Conservation (phyloP, 2,888 invertebrate species). For the Calephelis perditalis region DNA sequence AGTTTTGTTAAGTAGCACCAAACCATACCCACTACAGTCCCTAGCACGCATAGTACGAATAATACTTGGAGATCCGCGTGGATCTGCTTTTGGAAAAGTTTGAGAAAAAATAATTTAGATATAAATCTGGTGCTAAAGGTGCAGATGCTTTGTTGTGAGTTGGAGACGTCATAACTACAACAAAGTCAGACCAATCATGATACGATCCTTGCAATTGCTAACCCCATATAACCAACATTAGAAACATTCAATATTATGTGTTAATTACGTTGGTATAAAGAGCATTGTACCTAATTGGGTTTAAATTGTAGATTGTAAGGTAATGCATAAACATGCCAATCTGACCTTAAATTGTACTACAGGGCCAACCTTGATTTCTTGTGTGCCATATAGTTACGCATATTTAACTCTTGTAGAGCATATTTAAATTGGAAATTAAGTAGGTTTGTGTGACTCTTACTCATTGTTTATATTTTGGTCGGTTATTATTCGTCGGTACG, state of each 20-base stretch:
- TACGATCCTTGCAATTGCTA: not conserved
- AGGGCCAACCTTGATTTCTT: slow-evolving; percentile 23
- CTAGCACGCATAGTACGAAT: no score
- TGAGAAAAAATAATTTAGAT: no score
- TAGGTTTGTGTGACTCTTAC: slow-evolving; percentile 4
- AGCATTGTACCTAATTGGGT: not conserved
- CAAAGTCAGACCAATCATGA: no score
- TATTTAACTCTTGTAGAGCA: slow-evolving; percentile 18
- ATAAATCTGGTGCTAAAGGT: no score
- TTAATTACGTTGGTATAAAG: not conserved
- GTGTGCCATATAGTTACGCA: slow-evolving; percentile 20
- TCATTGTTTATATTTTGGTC: no score
- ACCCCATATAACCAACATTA: not conserved
- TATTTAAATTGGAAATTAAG: slow-evolving; percentile 10
- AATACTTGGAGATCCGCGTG: no score
- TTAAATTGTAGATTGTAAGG: slow-evolving; percentile 1
- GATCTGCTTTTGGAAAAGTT: no score
- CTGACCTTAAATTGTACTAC: slow-evolving; percentile 22
- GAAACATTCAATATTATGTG: not conserved
- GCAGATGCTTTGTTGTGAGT: no score
- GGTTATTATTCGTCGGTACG: no score
- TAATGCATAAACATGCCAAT: slow-evolving; percentile 1
- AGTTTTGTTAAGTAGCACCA: no score
- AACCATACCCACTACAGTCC: no score
- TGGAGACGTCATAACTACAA: no score